Base-by-base conservation (phyloP, 2,888 invertebrate genomes). In the Cacoxenus indagator region DNA sequence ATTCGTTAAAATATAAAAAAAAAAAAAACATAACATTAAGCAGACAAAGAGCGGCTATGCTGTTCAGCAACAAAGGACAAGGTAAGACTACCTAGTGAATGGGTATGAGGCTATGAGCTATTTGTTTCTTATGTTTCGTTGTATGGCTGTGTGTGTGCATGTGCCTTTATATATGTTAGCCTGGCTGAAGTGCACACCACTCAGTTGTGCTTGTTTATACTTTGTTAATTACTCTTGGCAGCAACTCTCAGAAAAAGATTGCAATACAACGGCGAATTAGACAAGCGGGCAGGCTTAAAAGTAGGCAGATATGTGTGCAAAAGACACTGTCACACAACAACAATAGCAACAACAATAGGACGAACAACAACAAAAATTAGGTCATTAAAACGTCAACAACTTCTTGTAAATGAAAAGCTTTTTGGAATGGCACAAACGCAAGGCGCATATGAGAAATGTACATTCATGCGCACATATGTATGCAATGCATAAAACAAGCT, bases 141-240 rank as follows among this genome's bases (percentile, higher is more conserved):
- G 9, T 6, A 17, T 48, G 22, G 3, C 4, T 51, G 8, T 22
- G 51, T 51, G 51, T 51, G 19, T 17, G 48, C 9, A 6, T 48
- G 48, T 48, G 48, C 19, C 14, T 48, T 14, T 17, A 46, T 46
- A 6, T 19, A 22, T 51, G 51, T 8, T 51, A 51, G 17, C 9
- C 22, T 51, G 51, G 19, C 22, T 51, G 19, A 51, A 51, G 51
- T 51, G 55, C 11, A 11, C n/a, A 17, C 24, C 55, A 55, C 55
- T 55, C 14, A 27, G 55, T 55, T 55, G 55, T 11, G 24, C 55
- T 27, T 24, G 55, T 55, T 55, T 55, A 26, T 27, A 55, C n/a
- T 55, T 55, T 55, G 55, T 55, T 55, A 55, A 55, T 55, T 55
- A 27, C 55, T 55, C 27, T n/a, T 22, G 51, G 55, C 24, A 26